Conservation (phyloP, 2,113 vertebrate genomes). For the Sapayoa aenigma region DNA sequence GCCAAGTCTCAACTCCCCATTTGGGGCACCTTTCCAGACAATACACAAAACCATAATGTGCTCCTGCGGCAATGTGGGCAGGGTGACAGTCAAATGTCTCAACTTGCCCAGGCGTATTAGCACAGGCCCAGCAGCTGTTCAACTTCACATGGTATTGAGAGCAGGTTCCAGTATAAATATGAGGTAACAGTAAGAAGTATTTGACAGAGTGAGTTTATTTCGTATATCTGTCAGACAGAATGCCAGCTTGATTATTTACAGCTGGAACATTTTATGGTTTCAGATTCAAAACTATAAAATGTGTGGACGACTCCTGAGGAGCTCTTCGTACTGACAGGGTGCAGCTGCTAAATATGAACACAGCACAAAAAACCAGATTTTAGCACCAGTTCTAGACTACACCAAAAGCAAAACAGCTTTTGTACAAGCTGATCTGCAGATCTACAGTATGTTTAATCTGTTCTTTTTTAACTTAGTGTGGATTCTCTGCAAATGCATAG, state of each 20-base stretch:
- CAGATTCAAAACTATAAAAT: background rate
- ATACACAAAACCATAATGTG: background rate
- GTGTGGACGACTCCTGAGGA: accelerated
- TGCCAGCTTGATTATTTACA: background rate
- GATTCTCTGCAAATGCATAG: background rate
- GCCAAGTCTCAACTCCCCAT: background rate
- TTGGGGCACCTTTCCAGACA: background rate
- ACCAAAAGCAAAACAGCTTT: background rate
- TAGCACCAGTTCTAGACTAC: background rate
- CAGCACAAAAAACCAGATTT: background rate
- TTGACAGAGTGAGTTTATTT: background rate
- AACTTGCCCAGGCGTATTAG: too few species aligned
- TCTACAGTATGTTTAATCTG: background rate
- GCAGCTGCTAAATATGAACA: background rate
- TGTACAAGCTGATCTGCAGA: background rate
- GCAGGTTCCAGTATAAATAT: background rate
- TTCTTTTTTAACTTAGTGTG: background rate
- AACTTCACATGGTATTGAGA: background rate
- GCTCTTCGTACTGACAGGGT: background rate
- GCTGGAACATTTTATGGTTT: background rate
- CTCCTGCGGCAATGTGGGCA: background rate
- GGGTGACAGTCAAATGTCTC: background rate
- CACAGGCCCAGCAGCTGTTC: background rate
- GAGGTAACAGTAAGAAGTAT: background rate
- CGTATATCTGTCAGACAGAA: background rate